Conservation (phyloP, 2,888 invertebrate species). For the Drosophila ochracea region DNA sequence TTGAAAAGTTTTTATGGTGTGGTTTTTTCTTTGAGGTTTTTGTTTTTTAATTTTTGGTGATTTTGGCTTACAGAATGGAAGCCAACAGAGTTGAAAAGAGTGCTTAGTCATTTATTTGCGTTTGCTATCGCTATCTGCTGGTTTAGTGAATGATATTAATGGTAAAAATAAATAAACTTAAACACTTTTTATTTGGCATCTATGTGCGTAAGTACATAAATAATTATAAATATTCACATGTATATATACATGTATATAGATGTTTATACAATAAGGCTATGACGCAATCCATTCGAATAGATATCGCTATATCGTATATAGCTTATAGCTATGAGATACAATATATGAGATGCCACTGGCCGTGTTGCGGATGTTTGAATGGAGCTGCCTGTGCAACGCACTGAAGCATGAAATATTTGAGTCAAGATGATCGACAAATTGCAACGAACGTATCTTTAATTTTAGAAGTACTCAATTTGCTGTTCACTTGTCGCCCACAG, state of each 20-base stretch:
- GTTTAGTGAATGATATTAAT: constrained; percentile 60
- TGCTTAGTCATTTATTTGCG: constrained; percentile 66
- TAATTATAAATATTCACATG: constrained; percentile 14
- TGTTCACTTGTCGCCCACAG: constrained; percentile 58
- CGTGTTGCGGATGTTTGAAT: constrained; percentile 22
- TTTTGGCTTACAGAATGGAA: constrained; percentile 20
- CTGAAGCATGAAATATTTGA: constrained; percentile 62
- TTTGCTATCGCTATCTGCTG: constrained; percentile 40
- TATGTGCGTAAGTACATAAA: constrained; percentile 1
- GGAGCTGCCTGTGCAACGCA: constrained; percentile 55
- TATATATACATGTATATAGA: constrained; percentile 2
- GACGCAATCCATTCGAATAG: constrained; percentile 44
- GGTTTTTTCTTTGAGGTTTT: constrained; percentile 38
- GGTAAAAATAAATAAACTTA: constrained; percentile 65
- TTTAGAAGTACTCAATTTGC: constrained; percentile 36
- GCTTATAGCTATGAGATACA: constrained; percentile 51
- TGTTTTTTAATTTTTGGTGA: constrained; percentile 24
- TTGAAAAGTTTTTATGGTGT: constrained; percentile 56
- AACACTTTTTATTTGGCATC: constrained; percentile 44
- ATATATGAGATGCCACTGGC: constrained; percentile 38
- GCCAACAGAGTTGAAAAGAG: constrained; percentile 22
- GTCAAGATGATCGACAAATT: constrained; percentile 22
- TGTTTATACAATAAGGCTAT: constrained; percentile 26
- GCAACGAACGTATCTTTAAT: constrained; percentile 28
- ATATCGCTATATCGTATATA: constrained; percentile 13